phyloP scores from a whole-genome alignment of 2,888 invertebrate genomes.

The Tenthredo distinguenda region DNA sequence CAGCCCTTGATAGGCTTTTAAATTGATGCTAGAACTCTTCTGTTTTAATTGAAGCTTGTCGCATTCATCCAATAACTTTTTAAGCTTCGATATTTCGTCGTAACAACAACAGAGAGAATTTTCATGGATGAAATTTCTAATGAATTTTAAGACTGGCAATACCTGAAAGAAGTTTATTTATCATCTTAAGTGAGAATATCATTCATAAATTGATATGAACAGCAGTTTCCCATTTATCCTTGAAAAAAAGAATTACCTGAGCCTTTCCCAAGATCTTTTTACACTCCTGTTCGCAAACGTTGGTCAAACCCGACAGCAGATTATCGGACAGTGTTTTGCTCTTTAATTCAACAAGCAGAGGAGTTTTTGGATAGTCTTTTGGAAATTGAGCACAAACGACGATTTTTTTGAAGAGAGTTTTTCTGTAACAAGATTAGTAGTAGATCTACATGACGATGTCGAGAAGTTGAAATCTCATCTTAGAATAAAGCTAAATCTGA shows the following conservation, averaged over 20 bases:
- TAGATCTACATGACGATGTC: neutral
- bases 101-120: conserved; percentile 87
- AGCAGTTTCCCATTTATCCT: neutral
- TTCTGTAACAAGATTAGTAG: conserved; percentile 74
- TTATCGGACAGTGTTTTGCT: conserved; percentile 85
- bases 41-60: conserved; percentile 85
- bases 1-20: conserved; percentile 81
- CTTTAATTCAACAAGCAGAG: conserved; percentile 84
- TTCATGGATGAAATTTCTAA: conserved; percentile 84
- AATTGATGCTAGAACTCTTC: conserved; percentile 81
- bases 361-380: conserved; percentile 81
- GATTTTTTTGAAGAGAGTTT: conserved; percentile 82
- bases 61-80: conserved; percentile 78
- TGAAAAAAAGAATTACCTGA: conserved; percentile 74
- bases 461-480: neutral
- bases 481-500: conserved; percentile 36
- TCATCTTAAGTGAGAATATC: conserved; percentile 9
- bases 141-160: conserved; percentile 81
- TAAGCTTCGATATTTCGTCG: conserved; percentile 84
- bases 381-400: conserved; percentile 85
- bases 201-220: neutral
- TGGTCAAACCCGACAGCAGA: conserved; percentile 82
- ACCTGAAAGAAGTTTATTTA: conserved; percentile 74
- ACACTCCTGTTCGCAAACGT: conserved; percentile 82
- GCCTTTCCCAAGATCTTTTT: conserved; percentile 82